Percentiles rank a stretch among this genome's conserved stretches.
phyloP scores from a whole-genome alignment of 2,888 invertebrate species.

The Aleiodes leptofemur region DNA sequence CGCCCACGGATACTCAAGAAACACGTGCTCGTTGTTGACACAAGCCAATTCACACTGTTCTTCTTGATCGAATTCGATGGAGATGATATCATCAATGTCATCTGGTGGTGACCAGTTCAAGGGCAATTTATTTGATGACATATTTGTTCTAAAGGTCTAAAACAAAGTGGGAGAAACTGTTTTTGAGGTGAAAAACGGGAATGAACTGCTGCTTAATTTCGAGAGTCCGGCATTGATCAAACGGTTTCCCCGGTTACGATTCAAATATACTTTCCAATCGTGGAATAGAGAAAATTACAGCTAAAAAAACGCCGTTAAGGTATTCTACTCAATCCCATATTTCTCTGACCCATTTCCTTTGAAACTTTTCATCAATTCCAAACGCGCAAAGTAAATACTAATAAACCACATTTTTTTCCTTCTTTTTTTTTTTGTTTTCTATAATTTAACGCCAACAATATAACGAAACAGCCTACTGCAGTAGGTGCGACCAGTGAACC shows the following conservation, averaged over 20 bases:
- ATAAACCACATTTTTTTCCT: too few relatives aligned
- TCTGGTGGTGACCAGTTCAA: constrained; percentile 61
- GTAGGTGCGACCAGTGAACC: constrained; percentile 11
- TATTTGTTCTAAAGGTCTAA: too few relatives aligned
- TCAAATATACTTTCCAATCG: neutral
- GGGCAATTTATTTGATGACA: neutral
- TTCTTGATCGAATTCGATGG: constrained; percentile 58
- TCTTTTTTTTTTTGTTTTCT: too few relatives aligned
- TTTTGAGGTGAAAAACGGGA: neutral
- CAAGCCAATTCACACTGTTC: constrained; percentile 65
- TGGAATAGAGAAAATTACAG: too few relatives aligned
- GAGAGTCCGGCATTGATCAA: constrained; percentile 1
- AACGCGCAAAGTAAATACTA: too few relatives aligned
- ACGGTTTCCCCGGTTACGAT: neutral
- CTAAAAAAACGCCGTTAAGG: too few relatives aligned
- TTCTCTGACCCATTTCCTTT: too few relatives aligned
- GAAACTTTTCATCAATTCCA: too few relatives aligned
- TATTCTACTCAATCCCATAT: too few relatives aligned
- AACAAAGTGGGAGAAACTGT: neutral
- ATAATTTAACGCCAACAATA: neutral
- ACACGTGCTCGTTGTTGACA: constrained; percentile 65
- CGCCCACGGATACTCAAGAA: constrained; percentile 71
- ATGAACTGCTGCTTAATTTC: neutral
- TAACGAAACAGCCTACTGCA: neutral
- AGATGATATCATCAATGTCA: constrained; percentile 64